Base-by-base conservation (phyloP, 2,113 vertebrate species). In the Mastomys natalensis region DNA sequence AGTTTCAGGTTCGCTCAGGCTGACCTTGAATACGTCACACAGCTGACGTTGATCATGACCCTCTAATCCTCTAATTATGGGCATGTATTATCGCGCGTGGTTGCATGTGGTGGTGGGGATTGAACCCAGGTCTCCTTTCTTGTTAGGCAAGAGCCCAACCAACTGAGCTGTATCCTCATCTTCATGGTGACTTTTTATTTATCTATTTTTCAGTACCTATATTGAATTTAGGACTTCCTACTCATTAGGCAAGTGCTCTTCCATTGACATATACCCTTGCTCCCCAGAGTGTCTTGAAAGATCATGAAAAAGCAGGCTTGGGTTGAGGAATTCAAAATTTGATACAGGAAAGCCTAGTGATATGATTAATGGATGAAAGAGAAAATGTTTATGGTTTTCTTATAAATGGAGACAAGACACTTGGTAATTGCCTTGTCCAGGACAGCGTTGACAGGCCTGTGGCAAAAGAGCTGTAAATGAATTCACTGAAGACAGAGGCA, bases 271-370 rank as follows among this genome's bases (percentile, higher is more conserved):
- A 68, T 51, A 68, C 51, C 43, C 62, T 45, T 2, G 2, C 2
- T 24, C 64, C 43, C 58, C 55, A 26, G 1, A 48, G 62, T 74
- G 3, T 96, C 66, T 94, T 92, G 55, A 96, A 60, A n/a, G 43
- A 81, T 37, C 70, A 29, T 48, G 3, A 78, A 55, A 68, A 95
- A 95, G 60, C 21, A 90, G 37, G 1, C 68, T 94, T 87, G 72
- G 64, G 13, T 66, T 62, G 21, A 76, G 16, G 15, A 58, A 66
- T 87, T 48, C 45, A 90, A 90, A 87, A 45, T 60, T 89, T 70
- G 74, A 82, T 34, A 64, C 85, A 34, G 84, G 89, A 97, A 95
- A 94, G 88, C 37, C 22, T 43, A 53, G 13, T 68, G 40, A 43
- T n/a, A 77, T n/a, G n/a, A 45, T 10, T 77, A 64, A 62, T 51